phyloP scores from a whole-genome alignment of 2,888 invertebrate species.

The Petrophora chlorosata region DNA sequence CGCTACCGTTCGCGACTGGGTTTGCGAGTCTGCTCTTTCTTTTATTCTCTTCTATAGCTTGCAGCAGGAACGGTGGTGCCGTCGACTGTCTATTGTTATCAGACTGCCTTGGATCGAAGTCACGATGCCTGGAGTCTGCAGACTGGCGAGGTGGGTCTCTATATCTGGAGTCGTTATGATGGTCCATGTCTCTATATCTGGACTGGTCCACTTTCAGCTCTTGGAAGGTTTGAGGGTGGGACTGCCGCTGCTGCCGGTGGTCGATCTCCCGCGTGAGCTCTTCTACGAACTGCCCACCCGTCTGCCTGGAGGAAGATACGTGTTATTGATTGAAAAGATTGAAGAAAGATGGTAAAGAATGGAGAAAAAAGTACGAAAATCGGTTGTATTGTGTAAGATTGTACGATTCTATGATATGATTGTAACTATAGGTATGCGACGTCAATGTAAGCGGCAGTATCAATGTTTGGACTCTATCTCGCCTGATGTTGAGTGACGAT shows the following conservation, averaged over 20 bases:
- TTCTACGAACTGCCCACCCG: slow-evolving; percentile 74
- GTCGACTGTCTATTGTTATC: slow-evolving; percentile 23
- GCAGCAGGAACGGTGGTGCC: slow-evolving; percentile 72
- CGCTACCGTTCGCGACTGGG: slow-evolving; percentile 54
- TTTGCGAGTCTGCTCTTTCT: slow-evolving; percentile 56
- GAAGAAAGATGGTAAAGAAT: background rate
- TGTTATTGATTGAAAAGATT: slow-evolving; percentile 30
- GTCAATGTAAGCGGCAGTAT: too few relatives aligned
- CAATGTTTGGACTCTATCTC: too few relatives aligned
- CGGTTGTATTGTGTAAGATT: background rate
- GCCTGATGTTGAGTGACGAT: too few relatives aligned
- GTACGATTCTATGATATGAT: too few relatives aligned
- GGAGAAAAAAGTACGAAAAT: background rate
- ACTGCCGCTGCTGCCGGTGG: slow-evolving; percentile 53
- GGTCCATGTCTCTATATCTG: slow-evolving; percentile 3
- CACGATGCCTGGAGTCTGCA: slow-evolving; percentile 1
- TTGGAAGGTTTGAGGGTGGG: slow-evolving; percentile 16
- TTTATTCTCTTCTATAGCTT: slow-evolving; percentile 73
- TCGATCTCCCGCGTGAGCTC: slow-evolving; percentile 70
- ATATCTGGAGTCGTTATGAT: background rate
- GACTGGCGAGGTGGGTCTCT: background rate
- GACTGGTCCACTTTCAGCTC: slow-evolving; percentile 7
- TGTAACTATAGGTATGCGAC: too few relatives aligned
- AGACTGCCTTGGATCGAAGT: slow-evolving; percentile 13
- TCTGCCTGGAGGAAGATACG: slow-evolving; percentile 69